Conservation (phyloP, 2,888 invertebrate species). For the Phania funesta region DNA sequence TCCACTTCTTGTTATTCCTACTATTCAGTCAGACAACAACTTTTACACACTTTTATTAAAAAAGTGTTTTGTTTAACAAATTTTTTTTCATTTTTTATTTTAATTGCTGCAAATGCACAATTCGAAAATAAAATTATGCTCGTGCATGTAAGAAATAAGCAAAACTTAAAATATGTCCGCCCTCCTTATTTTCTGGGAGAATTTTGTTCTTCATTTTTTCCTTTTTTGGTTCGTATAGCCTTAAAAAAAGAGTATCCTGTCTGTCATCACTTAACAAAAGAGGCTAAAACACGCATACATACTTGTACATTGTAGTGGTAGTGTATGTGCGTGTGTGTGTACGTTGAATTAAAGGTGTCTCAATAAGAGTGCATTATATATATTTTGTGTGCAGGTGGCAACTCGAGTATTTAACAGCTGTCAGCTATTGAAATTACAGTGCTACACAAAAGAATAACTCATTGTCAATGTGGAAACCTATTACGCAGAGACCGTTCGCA, state of each 20-base stretch:
- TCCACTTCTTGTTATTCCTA: conserved; percentile 47
- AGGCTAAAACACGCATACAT: not conserved
- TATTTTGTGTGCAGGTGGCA: no score
- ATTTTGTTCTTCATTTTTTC: not conserved
- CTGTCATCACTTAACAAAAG: conserved; percentile 60
- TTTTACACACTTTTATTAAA: conserved; percentile 46
- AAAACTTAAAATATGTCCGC: conserved; percentile 59
- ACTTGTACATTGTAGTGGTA: no score
- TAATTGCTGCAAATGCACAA: conserved; percentile 39
- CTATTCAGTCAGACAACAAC: conserved; percentile 27
- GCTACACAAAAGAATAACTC: no score
- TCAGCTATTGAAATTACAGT: no score
- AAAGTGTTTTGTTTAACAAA: not conserved
- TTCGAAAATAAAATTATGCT: conserved; percentile 36
- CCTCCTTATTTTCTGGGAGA: conserved; percentile 42
- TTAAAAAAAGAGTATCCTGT: conserved; percentile 54
- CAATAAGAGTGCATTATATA: no score
- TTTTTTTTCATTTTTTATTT: not conserved
- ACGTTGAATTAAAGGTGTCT: conserved; percentile 59
- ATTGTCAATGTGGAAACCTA: no score
- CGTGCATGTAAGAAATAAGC: conserved; percentile 10
- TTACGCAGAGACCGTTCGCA: no score
- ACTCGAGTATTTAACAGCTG: no score
- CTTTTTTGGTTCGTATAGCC: not conserved
- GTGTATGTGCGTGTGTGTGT: not conserved